A percentile compares a stretch with the other conserved stretches of the same genome.
These are phyloP conservation scores for Phalacrocorax brasilianus DNA, from an alignment of 2,113 vertebrate species.

Conservation along the genomic window DNA sequence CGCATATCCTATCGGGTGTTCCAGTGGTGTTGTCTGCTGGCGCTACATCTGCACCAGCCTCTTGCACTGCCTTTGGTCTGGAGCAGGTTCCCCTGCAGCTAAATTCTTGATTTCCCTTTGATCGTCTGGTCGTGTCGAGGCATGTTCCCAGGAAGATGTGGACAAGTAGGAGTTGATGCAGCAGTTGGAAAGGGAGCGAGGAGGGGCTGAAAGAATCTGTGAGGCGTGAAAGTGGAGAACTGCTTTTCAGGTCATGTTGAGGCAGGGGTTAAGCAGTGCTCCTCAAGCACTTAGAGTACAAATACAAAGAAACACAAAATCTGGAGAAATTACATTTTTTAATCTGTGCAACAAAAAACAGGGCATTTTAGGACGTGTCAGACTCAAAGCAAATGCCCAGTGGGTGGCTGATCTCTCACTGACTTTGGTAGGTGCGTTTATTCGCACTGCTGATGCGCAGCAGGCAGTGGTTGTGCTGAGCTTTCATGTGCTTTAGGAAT, in stretches of 20 bases:
- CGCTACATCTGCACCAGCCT: neutral
- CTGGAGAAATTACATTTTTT: neutral
- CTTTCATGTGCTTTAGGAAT: neutral
- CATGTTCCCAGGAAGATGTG: neutral
- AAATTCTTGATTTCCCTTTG: neutral
- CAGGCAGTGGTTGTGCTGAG: neutral
- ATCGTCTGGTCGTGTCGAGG: neutral
- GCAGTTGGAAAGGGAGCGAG: neutral
- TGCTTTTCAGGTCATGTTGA: neutral
- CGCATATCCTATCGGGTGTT: neutral
- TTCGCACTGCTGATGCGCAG: rapidly evolving
- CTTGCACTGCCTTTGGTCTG: neutral
- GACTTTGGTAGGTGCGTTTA: neutral
- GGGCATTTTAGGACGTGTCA: neutral
- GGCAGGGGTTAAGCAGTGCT: neutral
- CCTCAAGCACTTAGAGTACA: neutral
- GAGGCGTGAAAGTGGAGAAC: neutral
- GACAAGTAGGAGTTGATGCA: neutral
- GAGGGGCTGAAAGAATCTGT: neutral
- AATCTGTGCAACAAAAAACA: neutral
- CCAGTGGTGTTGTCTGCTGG: neutral
- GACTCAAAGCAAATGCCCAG: neutral
- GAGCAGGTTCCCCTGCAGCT: neutral
- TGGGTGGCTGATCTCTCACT: neutral
- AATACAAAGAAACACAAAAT: neutral